Evolutionary conservation across 1,140 invertebrate genomes (phyloP).

Genomic region (Paralvinella palmiformis): DNA sequence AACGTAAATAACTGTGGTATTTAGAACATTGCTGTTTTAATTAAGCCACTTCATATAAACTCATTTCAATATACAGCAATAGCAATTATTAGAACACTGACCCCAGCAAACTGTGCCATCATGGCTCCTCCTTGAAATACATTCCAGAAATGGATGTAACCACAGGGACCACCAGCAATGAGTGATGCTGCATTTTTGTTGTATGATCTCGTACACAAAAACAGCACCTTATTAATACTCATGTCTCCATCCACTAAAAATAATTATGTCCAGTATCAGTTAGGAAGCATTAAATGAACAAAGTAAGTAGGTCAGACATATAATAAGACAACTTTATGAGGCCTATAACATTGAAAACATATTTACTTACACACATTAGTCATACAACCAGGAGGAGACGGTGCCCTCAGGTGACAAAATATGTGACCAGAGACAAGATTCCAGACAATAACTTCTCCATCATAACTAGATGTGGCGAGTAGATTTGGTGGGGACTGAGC

Average conservation of each 20-base stretch:
- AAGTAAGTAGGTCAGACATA: no score
- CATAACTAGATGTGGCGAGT: constrained; percentile 47
- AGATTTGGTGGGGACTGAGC: constrained; percentile 46
- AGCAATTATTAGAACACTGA: constrained; percentile 23
- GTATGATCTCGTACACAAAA: constrained; percentile 36
- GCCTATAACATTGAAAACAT: no score
- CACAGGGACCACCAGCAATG: constrained; percentile 45
- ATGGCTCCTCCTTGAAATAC: constrained; percentile 44
- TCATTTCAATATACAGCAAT: no score
- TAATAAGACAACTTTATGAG: no score
- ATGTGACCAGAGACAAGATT: constrained; percentile 52
- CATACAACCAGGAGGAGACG: constrained; percentile 22
- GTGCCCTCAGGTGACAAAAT: constrained; percentile 42
- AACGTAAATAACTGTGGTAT: no score
- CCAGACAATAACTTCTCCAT: constrained; percentile 50
- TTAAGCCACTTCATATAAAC: no score
- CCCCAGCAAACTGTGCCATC: constrained; percentile 43
- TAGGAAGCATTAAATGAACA: no score
- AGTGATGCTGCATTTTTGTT: constrained; percentile 43
- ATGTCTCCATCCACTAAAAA: constrained; percentile 47
- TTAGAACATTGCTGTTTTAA: no score
- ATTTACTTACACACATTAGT: no score
- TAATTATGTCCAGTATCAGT: no score
- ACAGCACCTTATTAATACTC: constrained; percentile 43
- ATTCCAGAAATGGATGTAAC: constrained; percentile 49